Percentiles rank a stretch among this genome's conserved stretches.
These are phyloP conservation scores for Spilogale gracilis DNA, from an alignment of 2,113 vertebrate species.

Conservation along the genomic window DNA sequence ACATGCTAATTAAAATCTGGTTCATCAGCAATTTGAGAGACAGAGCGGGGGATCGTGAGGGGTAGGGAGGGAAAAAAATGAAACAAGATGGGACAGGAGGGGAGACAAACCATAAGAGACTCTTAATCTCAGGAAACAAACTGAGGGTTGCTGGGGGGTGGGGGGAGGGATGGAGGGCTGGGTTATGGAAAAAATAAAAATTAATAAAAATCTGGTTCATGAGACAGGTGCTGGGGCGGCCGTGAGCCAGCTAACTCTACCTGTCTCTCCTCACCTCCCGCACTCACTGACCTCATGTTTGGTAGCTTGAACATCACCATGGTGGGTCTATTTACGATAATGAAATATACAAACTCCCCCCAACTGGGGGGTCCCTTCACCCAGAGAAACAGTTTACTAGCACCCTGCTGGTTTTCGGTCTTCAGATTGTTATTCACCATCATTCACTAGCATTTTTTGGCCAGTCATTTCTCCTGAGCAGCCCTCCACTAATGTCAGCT, in stretches of 20 bases:
- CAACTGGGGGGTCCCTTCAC: accelerated
- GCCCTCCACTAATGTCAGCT: neutral
- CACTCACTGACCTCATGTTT: neutral
- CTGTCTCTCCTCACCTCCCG: neutral
- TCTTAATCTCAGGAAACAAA: too few species aligned
- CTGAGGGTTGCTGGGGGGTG: too few species aligned
- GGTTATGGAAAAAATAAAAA: too few species aligned
- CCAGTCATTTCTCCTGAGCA: neutral
- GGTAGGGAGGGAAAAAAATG: too few species aligned
- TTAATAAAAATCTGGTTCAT: neutral
- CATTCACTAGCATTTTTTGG: neutral
- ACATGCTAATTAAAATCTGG: neutral
- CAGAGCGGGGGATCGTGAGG: too few species aligned
- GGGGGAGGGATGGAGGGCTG: too few species aligned
- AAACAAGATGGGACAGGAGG: too few species aligned
- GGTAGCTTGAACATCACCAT: neutral
- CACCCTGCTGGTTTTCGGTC: neutral
- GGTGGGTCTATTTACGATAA: neutral
- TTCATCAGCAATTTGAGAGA: neutral
- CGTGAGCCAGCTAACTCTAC: neutral
- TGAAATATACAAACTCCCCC: neutral
- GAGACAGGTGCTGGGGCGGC: neutral
- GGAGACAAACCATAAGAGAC: too few species aligned
- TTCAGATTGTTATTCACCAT: neutral
- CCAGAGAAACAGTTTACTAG: neutral